Base-by-base conservation (phyloP, 2,113 vertebrate genomes). In the Marmota monax region DNA sequence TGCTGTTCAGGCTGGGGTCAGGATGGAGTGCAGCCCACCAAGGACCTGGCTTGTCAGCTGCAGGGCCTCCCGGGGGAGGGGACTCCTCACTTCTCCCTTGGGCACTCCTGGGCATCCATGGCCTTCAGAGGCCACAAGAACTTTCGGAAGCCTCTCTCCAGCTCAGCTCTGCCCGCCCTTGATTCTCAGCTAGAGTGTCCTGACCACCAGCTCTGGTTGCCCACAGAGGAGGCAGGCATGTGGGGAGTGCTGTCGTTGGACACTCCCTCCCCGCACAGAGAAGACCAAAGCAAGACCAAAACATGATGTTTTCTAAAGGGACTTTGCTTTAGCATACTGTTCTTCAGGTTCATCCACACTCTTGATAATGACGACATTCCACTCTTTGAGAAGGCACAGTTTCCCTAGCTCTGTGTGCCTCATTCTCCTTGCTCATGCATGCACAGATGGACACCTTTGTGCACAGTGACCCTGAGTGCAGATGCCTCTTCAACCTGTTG, bases 191-290 rank as follows among this genome's bases (percentile, higher is more conserved):
- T 37, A 14, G 10, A 51, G 34, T 51, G 20, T 86, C 34, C 37
- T 6, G 10, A 56, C 27, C 58, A 20, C 3, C 11, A 4, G 3
- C 3, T 32, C 25, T 65, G 25, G 7, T 42, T 23, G 11, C 29
- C 29, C 3, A 11, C 20, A 13, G 53, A 27, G 61, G 13, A 23
- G 18, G 12, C 0, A 17, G 27, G 22, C 16, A 8, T 0, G 0
- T 1, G 2, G 25, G 10, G 23, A 20, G n/a, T 1, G 3, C 37
- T 1, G 2, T 20, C n/a, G 0, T 5, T 6, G 1, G 27, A 3
- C 0, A 2, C 5, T 22, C 22, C 5, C n/a, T 51, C 7, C 27
- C 7, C 27, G 1, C 1, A 51, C 2, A 3, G 39, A 70, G 82
- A 61, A 56, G 4, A 27, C 9, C 9, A 4, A 63, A 34, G 11